These are phyloP conservation scores for Telmatherina bonti DNA, from an alignment of 2,797 vertebrate species.

Conservation along the genomic window DNA sequence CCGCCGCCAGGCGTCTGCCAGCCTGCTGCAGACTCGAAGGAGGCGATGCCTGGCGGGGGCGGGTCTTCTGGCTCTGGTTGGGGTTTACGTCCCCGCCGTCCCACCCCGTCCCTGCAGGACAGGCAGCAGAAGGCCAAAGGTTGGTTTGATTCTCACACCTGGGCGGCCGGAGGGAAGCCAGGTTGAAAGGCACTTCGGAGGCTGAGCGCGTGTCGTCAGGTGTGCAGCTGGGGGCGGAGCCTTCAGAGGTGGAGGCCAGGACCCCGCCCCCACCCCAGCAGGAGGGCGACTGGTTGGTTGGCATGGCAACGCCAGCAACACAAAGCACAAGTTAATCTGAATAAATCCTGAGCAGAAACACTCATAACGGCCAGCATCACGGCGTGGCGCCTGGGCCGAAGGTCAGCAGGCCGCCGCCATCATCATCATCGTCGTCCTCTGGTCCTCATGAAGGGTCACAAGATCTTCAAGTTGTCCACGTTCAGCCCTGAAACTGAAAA, in stretches of 20 bases:
- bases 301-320: slow-evolving; percentile 68
- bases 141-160: slow-evolving; percentile 47
- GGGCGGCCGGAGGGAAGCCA: slow-evolving; percentile 59
- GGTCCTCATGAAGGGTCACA: no score
- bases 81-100: slow-evolving; percentile 1
- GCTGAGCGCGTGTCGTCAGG: slow-evolving; percentile 34
- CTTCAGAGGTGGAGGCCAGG: slow-evolving; percentile 70
- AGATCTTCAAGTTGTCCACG: no score
- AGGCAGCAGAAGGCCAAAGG: neutral
- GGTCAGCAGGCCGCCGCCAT: no score
- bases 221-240: slow-evolving; percentile 53
- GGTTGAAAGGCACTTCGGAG: slow-evolving; percentile 88
- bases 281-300: slow-evolving; percentile 83
- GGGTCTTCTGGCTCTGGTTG: slow-evolving; percentile 30
- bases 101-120: neutral
- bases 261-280: slow-evolving; percentile 77
- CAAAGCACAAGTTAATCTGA: slow-evolving; percentile 36
- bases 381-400: slow-evolving; percentile 5
- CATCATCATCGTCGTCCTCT: no score
- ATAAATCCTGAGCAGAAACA: slow-evolving; percentile 23
- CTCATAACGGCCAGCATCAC: slow-evolving; percentile 55
- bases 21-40: slow-evolving; percentile 6
- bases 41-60: slow-evolving; percentile 3
- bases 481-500: no score
- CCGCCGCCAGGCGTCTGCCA: neutral